phyloP scores from a whole-genome alignment of 92 coral and sea anemone genomes.

The Paragorgia papillata region DNA sequence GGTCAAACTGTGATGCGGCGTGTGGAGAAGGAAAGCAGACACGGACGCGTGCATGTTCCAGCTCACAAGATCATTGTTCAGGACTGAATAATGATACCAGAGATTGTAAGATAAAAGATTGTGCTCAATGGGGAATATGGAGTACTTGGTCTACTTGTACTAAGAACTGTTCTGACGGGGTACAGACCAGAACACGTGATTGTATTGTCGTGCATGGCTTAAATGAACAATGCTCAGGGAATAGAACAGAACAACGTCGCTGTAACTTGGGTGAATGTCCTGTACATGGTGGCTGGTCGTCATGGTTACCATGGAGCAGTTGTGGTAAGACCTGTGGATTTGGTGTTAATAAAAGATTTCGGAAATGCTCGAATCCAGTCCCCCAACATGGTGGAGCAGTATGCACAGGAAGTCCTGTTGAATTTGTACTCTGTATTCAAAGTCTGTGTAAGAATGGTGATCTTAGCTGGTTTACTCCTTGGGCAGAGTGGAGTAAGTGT shows the following conservation, averaged over 20 bases:
- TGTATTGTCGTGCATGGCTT: conserved; percentile 46
- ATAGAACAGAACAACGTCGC: conserved; percentile 51
- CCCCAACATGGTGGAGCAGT: conserved; percentile 59
- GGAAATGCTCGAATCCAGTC: conserved; percentile 66
- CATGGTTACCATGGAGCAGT: conserved; percentile 75
- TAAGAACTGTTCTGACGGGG: conserved; percentile 21
- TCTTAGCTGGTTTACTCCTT: conserved; percentile 58
- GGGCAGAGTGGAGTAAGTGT: conserved; percentile 90
- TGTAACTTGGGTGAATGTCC: conserved; percentile 70
- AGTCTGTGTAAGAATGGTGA: conserved; percentile 34
- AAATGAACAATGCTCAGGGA: conserved; percentile 70
- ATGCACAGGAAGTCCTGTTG: conserved; percentile 60
- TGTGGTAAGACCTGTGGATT: conserved; percentile 72
- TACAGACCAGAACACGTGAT: conserved; percentile 10
- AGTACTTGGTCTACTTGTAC: conserved; percentile 22
- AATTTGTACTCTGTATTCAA: conserved; percentile 57
- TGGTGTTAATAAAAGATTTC: conserved; percentile 59
- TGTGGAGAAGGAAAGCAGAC: conserved; percentile 67
- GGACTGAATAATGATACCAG: conserved; percentile 40
- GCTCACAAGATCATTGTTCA: conserved; percentile 31
- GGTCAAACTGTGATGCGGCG: conserved; percentile 72
- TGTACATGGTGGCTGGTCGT: conserved; percentile 73
- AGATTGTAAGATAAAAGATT: conserved; percentile 28
- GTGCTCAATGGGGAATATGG: conserved; percentile 33
- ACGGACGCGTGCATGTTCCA: conserved; percentile 64